These are phyloP conservation scores for Neria commutata DNA, from an alignment of 2,888 invertebrate genomes.

Conservation along the genomic window DNA sequence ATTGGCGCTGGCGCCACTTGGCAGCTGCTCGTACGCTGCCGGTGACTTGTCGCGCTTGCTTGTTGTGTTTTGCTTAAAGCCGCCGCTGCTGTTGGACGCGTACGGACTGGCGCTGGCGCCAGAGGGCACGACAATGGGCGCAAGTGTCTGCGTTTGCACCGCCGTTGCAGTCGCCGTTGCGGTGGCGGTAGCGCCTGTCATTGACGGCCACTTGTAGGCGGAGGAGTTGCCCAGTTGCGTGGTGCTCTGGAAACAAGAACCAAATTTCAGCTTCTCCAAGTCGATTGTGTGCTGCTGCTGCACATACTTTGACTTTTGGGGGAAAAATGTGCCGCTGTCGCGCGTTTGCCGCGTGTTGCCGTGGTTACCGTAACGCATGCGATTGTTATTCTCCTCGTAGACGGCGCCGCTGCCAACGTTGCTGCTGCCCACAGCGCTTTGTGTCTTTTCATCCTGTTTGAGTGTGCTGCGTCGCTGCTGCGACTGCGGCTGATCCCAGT, in stretches of 20 bases:
- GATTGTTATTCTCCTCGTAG: constrained; percentile 34
- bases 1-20: neutral
- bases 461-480: constrained; percentile 10
- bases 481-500: constrained; percentile 50
- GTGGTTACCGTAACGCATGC: constrained; percentile 21
- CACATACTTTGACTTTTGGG: constrained; percentile 47
- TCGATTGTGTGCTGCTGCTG: constrained; percentile 46
- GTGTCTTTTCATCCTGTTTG: constrained; percentile 27
- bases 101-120: constrained; percentile 23
- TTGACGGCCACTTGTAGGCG: constrained; percentile 45
- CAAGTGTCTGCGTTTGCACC: neutral
- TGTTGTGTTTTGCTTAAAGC: no score
- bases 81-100: constrained; percentile 29
- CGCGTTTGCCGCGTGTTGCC: constrained; percentile 30
- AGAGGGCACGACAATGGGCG: neutral
- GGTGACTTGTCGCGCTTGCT: constrained; percentile 29
- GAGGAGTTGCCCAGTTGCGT: constrained; percentile 46
- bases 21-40: neutral
- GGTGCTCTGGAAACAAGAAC: constrained; percentile 36
- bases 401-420: constrained; percentile 13
- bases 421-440: constrained; percentile 22
- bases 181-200: neutral
- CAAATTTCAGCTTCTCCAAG: constrained; percentile 50
- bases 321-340: constrained; percentile 38
- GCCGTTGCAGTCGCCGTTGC: constrained; percentile 13